phyloP scores from a whole-genome alignment of 2,797 vertebrate species.

The Spondyliosoma cantharus region DNA sequence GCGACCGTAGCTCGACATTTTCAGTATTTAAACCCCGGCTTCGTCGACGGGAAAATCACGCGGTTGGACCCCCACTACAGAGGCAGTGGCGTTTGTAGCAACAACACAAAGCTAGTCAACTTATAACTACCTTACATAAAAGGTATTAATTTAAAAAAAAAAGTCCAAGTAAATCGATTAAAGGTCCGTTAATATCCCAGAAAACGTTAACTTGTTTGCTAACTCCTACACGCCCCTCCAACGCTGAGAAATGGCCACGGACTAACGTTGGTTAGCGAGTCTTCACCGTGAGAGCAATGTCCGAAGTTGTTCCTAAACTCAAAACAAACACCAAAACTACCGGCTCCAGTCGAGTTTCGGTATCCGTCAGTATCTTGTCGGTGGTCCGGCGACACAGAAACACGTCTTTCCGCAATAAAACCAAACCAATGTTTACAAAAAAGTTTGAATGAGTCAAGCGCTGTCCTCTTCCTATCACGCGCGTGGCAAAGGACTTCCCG shows the following conservation, averaged over 20 bases:
- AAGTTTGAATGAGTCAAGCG: conserved; percentile 72
- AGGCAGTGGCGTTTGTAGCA: neutral
- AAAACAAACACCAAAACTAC: neutral
- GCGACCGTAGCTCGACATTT: conserved; percentile 75
- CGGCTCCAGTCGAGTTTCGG: conserved; percentile 8
- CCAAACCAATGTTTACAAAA: conserved; percentile 79
- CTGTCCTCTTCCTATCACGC: conserved; percentile 74
- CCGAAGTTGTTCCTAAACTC: neutral
- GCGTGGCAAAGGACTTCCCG: conserved; percentile 89
- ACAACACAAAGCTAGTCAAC: neutral
- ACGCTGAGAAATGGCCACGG: conserved; percentile 44
- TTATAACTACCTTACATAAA: conserved; percentile 36
- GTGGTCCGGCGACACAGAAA: neutral
- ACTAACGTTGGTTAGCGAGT: neutral
- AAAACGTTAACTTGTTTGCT: conserved; percentile 35
- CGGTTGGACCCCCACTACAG: conserved; percentile 23
- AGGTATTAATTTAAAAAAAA: conserved; percentile 6
- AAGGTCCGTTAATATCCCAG: conserved; percentile 28
- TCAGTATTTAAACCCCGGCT: conserved; percentile 64
- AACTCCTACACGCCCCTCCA: conserved; percentile 70
- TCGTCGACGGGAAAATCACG: conserved; percentile 55
- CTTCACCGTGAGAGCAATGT: neutral
- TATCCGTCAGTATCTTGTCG: neutral
- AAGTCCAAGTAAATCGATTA: neutral
- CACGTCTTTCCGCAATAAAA: conserved; percentile 43